These are phyloP conservation scores for Lasiommata megera DNA, from an alignment of 2,888 invertebrate genomes.

Conservation along the genomic window DNA sequence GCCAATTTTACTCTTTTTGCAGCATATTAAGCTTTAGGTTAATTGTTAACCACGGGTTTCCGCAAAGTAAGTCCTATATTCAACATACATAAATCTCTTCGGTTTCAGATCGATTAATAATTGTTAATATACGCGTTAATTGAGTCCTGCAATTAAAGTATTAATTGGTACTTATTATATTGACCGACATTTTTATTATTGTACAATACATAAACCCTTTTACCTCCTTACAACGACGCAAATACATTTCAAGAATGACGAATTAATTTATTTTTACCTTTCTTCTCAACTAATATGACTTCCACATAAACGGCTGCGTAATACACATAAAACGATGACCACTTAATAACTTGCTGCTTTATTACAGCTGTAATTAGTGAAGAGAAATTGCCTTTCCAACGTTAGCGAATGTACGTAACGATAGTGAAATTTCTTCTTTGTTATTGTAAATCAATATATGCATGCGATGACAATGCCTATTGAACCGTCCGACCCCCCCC, in stretches of 20 bases:
- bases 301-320: neutral
- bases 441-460: neutral
- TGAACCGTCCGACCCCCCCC: no score
- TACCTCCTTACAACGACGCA: neutral
- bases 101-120: no score
- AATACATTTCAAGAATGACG: neutral
- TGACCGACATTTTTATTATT: neutral
- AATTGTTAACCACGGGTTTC: no score
- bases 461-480: neutral
- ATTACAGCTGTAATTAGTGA: conserved; percentile 20
- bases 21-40: no score
- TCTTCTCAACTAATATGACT: neutral
- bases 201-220: neutral
- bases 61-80: no score
- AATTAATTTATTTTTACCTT: conserved; percentile 5
- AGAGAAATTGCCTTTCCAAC: conserved; percentile 24
- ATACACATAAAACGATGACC: conserved; percentile 1
- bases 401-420: conserved; percentile 17
- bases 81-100: no score
- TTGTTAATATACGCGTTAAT: no score
- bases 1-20: no score
- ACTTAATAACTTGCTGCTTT: conserved; percentile 9
- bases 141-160: no score
- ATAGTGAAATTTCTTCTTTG: conserved; percentile 17
- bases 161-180: neutral